phyloP scores from a whole-genome alignment of 2,113 vertebrate genomes.

The Helogale parvula region DNA sequence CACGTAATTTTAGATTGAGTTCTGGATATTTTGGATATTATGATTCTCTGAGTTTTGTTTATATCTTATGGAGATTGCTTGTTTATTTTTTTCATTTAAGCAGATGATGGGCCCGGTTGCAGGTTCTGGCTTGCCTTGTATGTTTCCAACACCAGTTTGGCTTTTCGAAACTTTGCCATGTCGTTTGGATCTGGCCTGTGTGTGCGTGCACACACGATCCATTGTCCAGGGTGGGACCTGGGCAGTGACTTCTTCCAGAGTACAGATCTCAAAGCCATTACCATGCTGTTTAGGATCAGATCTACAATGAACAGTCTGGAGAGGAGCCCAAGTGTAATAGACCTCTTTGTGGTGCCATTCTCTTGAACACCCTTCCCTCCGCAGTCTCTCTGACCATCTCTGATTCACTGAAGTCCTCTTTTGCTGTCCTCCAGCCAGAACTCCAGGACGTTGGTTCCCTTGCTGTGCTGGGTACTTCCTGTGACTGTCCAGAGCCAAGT shows the following conservation, averaged over 20 bases:
- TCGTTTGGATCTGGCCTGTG: not conserved
- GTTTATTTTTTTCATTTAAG: not conserved
- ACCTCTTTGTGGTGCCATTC: not conserved
- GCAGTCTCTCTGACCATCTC: not conserved
- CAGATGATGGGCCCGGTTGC: not conserved
- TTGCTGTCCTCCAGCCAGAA: not conserved
- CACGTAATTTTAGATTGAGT: not conserved
- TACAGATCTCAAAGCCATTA: not conserved
- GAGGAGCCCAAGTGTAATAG: not conserved
- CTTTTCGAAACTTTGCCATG: not conserved
- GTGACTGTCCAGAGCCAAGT: not conserved
- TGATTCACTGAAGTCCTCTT: not conserved
- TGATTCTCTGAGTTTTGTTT: not conserved
- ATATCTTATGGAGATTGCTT: not conserved
- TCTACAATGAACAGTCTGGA: not conserved
- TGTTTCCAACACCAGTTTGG: not conserved
- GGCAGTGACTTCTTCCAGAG: not conserved
- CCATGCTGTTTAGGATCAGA: not conserved
- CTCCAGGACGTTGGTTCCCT: not conserved
- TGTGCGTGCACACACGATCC: not conserved
- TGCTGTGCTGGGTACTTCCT: not conserved
- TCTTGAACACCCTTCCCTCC: not conserved
- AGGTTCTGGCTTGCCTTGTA: conserved; percentile 5
- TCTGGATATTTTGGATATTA: not conserved
- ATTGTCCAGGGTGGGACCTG: not conserved